Conservation (phyloP, 1,140 invertebrate species). For the Phenacoccus solenopsis region DNA sequence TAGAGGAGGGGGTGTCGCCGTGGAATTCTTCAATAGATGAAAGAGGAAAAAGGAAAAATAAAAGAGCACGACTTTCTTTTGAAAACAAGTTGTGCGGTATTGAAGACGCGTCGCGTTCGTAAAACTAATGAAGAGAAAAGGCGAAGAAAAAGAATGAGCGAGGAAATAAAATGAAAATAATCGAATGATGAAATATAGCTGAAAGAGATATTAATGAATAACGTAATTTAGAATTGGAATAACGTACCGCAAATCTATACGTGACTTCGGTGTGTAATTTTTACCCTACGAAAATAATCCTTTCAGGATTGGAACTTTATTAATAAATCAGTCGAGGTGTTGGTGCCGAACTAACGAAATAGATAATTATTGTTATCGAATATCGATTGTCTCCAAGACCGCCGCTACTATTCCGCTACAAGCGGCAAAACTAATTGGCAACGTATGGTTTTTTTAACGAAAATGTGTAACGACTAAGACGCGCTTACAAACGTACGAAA, state of each 20-base stretch:
- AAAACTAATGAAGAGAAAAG: neutral
- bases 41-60: too few relatives aligned
- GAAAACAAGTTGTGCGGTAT: neutral
- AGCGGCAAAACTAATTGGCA: too few relatives aligned
- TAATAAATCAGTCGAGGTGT: neutral
- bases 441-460: too few relatives aligned
- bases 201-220: neutral
- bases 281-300: neutral
- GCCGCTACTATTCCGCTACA: too few relatives aligned
- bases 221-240: neutral
- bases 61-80: neutral
- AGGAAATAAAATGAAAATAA: conserved; percentile 3
- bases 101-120: neutral
- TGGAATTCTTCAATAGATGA: too few relatives aligned
- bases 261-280: neutral
- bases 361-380: neutral
- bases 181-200: too few relatives aligned
- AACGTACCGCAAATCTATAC: neutral
- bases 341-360: too few relatives aligned
- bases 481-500: too few relatives aligned
- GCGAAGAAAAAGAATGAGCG: too few relatives aligned
- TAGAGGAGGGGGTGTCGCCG: too few relatives aligned
- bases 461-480: too few relatives aligned
- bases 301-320: neutral
- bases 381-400: neutral